These are phyloP conservation scores for Potorous gilbertii DNA, from an alignment of 2,797 vertebrate species.

Conservation along the genomic window DNA sequence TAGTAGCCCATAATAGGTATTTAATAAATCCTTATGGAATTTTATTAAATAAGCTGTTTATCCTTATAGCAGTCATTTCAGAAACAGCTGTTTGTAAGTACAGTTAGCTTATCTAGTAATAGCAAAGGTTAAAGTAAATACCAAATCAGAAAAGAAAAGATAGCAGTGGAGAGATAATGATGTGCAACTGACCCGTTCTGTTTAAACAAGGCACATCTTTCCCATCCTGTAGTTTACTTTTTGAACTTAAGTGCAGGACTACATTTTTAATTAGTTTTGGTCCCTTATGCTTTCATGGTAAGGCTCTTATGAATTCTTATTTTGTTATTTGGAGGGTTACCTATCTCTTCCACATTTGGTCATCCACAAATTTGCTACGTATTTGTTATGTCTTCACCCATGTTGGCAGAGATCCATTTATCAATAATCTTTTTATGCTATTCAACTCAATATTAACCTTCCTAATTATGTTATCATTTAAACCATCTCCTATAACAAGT, in stretches of 20 bases:
- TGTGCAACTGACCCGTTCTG: background rate
- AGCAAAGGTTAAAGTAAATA: background rate
- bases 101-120: background rate
- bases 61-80: background rate
- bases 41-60: background rate
- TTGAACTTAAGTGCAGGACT: background rate
- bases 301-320: background rate
- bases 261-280: background rate
- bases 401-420: background rate
- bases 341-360: background rate
- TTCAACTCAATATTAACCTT: background rate
- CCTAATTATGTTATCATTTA: background rate
- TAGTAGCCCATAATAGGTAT: background rate
- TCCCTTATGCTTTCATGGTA: background rate
- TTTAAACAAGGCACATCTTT: background rate
- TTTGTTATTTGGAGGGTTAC: background rate
- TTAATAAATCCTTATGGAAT: background rate
- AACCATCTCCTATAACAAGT: background rate
- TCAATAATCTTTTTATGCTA: background rate
- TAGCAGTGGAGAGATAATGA: background rate
- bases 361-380: background rate
- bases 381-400: background rate
- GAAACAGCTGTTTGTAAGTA: background rate
- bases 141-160: background rate
- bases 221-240: background rate